phyloP scores from a whole-genome alignment of 2,113 vertebrate genomes.

The Protobothrops flavoviridis region DNA sequence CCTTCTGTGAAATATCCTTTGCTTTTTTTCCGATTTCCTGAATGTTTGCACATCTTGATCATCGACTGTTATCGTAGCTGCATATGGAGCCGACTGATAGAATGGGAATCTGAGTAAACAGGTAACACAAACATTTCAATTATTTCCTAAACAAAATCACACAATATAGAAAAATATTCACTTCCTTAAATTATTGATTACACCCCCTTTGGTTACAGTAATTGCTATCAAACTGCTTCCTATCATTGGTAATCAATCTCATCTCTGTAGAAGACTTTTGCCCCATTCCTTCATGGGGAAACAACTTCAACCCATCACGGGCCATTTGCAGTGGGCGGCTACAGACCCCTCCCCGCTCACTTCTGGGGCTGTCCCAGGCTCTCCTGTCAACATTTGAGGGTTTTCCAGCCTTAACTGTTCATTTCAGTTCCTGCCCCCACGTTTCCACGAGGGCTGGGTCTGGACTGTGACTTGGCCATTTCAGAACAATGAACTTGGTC shows the following conservation, averaged over 20 bases:
- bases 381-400: background rate
- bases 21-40: background rate
- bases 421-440: background rate
- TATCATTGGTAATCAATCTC: background rate
- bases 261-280: background rate
- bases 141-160: background rate
- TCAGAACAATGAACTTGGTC: background rate
- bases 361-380: background rate
- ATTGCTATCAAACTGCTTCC: background rate
- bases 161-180: background rate
- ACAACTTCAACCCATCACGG: background rate
- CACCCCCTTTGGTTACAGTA: background rate
- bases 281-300: background rate
- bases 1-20: background rate
- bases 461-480: background rate
- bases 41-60: background rate
- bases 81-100: background rate
- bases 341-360: background rate
- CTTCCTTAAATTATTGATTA: background rate
- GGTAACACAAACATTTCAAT: background rate
- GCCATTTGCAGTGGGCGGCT: background rate
- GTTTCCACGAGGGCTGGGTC: background rate
- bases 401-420: background rate
- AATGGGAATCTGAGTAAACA: background rate
- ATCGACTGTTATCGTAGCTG: background rate